Conservation (phyloP, 2,888 invertebrate genomes). For the Polyploca ridens region DNA sequence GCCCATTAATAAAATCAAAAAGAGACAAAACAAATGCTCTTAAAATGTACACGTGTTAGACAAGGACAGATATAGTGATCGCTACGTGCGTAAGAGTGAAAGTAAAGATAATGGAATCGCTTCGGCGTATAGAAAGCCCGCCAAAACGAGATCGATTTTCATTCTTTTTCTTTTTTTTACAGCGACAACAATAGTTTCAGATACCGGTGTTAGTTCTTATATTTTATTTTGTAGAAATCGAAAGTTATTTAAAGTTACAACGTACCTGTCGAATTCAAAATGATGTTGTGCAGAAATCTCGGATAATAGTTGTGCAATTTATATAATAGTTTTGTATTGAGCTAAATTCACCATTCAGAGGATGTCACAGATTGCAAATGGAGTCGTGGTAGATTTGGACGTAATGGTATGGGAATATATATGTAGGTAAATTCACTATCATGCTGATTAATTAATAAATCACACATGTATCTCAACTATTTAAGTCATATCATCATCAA, state of each 20-base stretch:
- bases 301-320: not conserved
- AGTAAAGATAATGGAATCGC: slow-evolving; percentile 41
- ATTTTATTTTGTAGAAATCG: slow-evolving; percentile 55
- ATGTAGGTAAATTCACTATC: too few species aligned
- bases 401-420: too few species aligned
- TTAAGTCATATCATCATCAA: too few species aligned
- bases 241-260: slow-evolving; percentile 55
- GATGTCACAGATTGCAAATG: not conserved
- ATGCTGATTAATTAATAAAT: too few species aligned
- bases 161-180: slow-evolving; percentile 43
- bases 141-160: slow-evolving; percentile 35
- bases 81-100: slow-evolving; percentile 29
- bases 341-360: not conserved
- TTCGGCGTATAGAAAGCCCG: slow-evolving; percentile 19
- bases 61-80: not conserved
- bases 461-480: too few species aligned
- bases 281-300: not conserved
- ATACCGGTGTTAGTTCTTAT: slow-evolving; percentile 39
- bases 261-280: slow-evolving; percentile 19
- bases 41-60: not conserved
- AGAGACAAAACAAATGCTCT: not conserved
- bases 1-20: not conserved
- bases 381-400: not conserved
- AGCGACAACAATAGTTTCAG: slow-evolving; percentile 40
- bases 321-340: not conserved